Base-by-base conservation (phyloP, 2,113 vertebrate species). In the Lota lota region DNA sequence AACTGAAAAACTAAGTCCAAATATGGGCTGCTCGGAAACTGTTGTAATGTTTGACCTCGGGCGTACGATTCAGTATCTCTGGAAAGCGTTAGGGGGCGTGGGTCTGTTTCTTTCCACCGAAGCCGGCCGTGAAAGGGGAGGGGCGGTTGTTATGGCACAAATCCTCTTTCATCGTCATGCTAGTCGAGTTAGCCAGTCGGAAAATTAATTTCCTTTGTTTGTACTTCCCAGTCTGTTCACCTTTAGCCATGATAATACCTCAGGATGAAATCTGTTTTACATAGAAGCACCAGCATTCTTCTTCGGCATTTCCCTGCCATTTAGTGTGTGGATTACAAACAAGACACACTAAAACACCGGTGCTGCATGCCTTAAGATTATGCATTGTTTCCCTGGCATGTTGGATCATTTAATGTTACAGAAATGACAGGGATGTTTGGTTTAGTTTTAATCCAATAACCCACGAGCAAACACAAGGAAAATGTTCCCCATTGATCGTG, bases 121-220 rank as follows among this genome's bases (percentile, higher is more conserved):
- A 53, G 58, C 47, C 66, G 57, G 61, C 70, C 57, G 62, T 72
- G 60, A 33, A 71, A 63, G 64, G 61, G 74, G 22, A 40, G 67
- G 53, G 61, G 69, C 72, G 68, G 78, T 70, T 70, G 22, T 73
- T 63, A 51, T 57, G 79, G 57, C 36, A 61, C 74, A 63, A 56
- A 2, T 73, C 80, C 72, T 74, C 47, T 75, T 79, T 79, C 11
- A 70, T 53, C 66, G 53, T 50, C 73, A 63, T 63, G 67, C 54
- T 22, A 21, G 24, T 59, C 40, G 12, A 47, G 67, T n/a, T 63
- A 22, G 57, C 61, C 62, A 53, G 61, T 61, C 74, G 73, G 70
- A 77, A 76, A 78, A 81, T 69, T 15, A 5, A 70, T 78, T 77
- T 79, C 63, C 77, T 72, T 67, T 70, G 53, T 67, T 64, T 54